Base-by-base conservation (phyloP, 2,113 vertebrate species). In the Turnix velox region DNA sequence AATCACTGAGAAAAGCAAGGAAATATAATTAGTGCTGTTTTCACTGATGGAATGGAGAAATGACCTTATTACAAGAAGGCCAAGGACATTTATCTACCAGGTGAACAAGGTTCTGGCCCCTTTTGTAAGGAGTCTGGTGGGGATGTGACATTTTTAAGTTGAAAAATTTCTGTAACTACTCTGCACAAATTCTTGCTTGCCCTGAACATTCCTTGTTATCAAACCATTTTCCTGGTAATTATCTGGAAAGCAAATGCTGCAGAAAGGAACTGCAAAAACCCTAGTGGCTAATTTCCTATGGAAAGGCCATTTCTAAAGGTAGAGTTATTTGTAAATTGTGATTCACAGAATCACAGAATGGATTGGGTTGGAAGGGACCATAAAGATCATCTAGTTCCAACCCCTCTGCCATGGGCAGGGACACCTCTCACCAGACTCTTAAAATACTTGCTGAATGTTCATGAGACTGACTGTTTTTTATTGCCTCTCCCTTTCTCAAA, bases 11-110 rank as follows among this genome's bases (percentile, higher is more conserved):
- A 88, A 95, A 96, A 90, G 51, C 72, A 84, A 62, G 69, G 67
- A 94, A 94, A 90, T 68, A 86, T 67, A 94, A 94, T 84, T 73
- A 90, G 37, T 73, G 48, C 23, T 81, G 65, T 65, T 91, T 93
- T 81, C 45, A 43, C 45, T 84, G 33, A 82, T 73, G 57, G 57
- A 74, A 74, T 83, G 24, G 43, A 80, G 68, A 73, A 87, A 73
- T 25, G 24, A 16, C 39, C 19, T 66, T 58, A 25, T n/a, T 74
- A 59, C 39, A 71, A 63, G 88, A 88, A 80, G 30, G 17, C 35
- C 73, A 65, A 86, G 20, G 75, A 55, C 18, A n/a, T 80, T 88
- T 73, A 67, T 76, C 35, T 80, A 51, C 15, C 25, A 83, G 23
- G 46, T 58, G 40, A 66, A 30, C 8, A 30, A 3, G 12, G 3